Evolutionary conservation across 2,888 invertebrate species (phyloP).

Genomic region (Ephialtes manifestator): DNA sequence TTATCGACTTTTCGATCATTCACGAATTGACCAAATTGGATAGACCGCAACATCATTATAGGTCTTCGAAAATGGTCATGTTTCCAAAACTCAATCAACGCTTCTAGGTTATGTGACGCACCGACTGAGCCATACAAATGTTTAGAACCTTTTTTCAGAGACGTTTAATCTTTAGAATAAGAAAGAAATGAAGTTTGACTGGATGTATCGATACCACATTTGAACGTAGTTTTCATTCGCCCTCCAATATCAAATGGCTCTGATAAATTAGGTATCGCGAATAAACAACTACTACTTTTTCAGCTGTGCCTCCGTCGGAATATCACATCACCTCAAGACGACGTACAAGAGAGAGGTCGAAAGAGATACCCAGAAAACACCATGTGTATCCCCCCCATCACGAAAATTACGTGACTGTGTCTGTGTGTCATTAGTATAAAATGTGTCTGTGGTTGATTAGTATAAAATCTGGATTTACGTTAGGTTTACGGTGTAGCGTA

Average conservation of each 20-base stretch:
- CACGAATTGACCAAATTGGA: conserved; percentile 12
- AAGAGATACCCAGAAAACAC: conserved; percentile 29
- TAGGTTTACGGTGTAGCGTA: background rate
- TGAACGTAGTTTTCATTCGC: background rate
- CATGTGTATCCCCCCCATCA: conserved; percentile 11
- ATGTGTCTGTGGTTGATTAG: conserved; percentile 33
- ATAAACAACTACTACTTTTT: background rate
- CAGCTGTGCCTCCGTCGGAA: background rate
- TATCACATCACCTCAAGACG: background rate
- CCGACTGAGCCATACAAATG: background rate
- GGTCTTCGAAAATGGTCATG: background rate
- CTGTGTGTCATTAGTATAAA: conserved; percentile 40
- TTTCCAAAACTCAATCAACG: conserved; percentile 21
- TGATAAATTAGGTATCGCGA: background rate
- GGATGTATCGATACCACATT: background rate
- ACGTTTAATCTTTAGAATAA: background rate
- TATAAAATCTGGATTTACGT: conserved; percentile 14
- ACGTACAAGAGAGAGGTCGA: conserved; percentile 1
- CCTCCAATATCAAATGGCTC: background rate
- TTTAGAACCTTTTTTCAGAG: background rate
- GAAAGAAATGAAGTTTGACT: background rate
- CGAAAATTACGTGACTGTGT: background rate
- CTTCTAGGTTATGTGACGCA: background rate
- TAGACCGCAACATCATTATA: background rate
- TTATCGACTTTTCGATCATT: conserved; percentile 40